These are phyloP conservation scores for Pasiphila rectangulata DNA, from an alignment of 2,888 invertebrate species.

Conservation along the genomic window DNA sequence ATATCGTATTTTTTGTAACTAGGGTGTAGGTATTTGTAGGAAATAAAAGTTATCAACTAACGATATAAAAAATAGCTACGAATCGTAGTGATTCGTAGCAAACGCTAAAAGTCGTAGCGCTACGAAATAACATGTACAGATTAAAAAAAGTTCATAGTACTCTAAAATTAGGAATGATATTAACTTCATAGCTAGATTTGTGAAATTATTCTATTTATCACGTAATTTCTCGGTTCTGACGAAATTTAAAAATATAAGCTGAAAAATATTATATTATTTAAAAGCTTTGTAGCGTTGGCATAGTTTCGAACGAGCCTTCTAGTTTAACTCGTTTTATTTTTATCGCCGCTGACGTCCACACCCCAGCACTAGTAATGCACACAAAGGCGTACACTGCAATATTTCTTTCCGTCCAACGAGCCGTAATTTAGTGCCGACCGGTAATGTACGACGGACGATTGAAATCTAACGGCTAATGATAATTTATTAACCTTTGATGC, in stretches of 20 bases:
- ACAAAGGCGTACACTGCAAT: conserved; percentile 59
- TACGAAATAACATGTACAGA: no score
- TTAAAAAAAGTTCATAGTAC: no score
- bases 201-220: no score
- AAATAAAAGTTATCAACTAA: no score
- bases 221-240: no score
- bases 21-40: no score
- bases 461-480: conserved; percentile 65
- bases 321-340: not conserved
- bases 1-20: no score
- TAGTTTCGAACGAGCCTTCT: not conserved
- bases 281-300: not conserved
- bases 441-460: conserved; percentile 53
- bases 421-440: conserved; percentile 49
- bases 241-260: not conserved
- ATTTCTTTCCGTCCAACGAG: conserved; percentile 68
- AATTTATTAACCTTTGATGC: conserved; percentile 49
- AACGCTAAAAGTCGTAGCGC: not conserved
- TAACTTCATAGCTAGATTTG: no score
- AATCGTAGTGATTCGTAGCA: no score
- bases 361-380: conserved; percentile 48
- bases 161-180: no score
- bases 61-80: conserved; percentile 2
- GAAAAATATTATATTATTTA: not conserved
- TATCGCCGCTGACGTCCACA: not conserved